Percentiles rank a stretch among this genome's conserved stretches.
Evolutionary conservation across 2,888 invertebrate species (phyloP).

Genomic region (Hemithea aestivaria): DNA sequence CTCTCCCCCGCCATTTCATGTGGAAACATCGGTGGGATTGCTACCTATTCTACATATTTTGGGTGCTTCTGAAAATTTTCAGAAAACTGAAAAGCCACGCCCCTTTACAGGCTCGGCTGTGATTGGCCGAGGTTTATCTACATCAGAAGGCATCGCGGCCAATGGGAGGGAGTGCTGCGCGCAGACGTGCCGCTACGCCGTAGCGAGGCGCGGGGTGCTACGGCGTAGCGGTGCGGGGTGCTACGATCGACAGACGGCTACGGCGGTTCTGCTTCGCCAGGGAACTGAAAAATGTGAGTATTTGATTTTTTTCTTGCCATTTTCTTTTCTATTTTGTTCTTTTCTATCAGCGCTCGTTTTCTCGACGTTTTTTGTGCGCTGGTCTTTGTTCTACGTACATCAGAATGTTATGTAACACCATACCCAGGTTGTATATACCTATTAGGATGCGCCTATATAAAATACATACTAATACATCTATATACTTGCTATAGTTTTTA

Average conservation of each 20-base stretch:
- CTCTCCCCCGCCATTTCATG: conserved; percentile 36
- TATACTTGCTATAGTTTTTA: no score
- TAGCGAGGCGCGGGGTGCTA: conserved; percentile 64
- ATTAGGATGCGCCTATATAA: no score
- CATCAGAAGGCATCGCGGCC: conserved; percentile 55
- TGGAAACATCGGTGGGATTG: conserved; percentile 49
- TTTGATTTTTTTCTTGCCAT: conserved; percentile 13
- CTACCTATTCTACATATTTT: conserved; percentile 47
- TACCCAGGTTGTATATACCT: no score
- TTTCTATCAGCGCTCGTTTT: conserved; percentile 5
- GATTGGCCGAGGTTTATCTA: conserved; percentile 60
- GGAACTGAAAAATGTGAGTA: conserved; percentile 67
- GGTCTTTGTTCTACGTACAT: neutral
- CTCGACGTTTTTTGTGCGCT: neutral
- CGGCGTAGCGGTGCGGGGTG: conserved; percentile 44
- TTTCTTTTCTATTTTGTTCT: conserved; percentile 9
- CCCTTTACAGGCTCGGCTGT: conserved; percentile 56
- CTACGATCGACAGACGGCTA: conserved; percentile 67
- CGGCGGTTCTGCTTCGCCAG: conserved; percentile 65
- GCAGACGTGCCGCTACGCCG: conserved; percentile 65
- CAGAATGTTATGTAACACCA: no score
- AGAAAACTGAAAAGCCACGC: conserved; percentile 70
- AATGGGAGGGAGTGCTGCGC: conserved; percentile 62
- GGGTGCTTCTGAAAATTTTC: conserved; percentile 70
- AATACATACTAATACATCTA: no score